These are phyloP conservation scores for Tylochromis polylepis DNA, from an alignment of 2,113 vertebrate genomes.

Conservation along the genomic window DNA sequence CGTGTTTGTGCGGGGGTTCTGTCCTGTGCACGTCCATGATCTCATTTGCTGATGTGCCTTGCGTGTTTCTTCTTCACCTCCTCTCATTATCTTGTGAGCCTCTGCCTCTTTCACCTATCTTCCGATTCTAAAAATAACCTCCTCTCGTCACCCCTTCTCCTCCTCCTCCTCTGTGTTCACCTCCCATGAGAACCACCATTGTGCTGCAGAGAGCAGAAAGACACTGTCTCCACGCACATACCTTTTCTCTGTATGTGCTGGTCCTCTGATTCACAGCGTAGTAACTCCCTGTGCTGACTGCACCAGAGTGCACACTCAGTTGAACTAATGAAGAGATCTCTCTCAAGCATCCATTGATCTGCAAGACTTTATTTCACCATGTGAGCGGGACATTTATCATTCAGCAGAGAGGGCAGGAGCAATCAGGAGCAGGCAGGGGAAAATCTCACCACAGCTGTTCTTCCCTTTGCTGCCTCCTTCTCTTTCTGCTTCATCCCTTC, in stretches of 20 bases:
- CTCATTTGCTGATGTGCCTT: not conserved
- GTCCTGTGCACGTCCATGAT: not conserved
- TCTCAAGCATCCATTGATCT: constrained; percentile 45
- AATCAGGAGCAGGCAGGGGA: not conserved
- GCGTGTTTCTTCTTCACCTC: not conserved
- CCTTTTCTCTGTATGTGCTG: not conserved
- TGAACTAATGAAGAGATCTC: constrained; percentile 55
- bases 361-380: constrained; percentile 9
- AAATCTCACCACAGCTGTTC: not conserved
- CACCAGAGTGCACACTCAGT: constrained; percentile 11
- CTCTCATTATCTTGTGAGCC: constrained; percentile 26
- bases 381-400: constrained; percentile 34
- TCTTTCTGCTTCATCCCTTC: not conserved
- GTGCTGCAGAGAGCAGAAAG: not conserved
- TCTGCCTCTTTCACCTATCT: constrained; percentile 18
- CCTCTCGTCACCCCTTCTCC: not conserved
- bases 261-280: constrained; percentile 20
- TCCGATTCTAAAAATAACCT: constrained; percentile 52
- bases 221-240: not conserved
- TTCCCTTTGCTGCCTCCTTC: not conserved
- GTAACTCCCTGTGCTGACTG: constrained; percentile 30
- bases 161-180: constrained; percentile 20
- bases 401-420: not conserved
- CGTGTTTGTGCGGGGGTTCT: not conserved
- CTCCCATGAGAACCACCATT: constrained; percentile 14